Evolutionary conservation across 2,888 invertebrate species (phyloP).

Genomic region (Stenichneumon culpator): DNA sequence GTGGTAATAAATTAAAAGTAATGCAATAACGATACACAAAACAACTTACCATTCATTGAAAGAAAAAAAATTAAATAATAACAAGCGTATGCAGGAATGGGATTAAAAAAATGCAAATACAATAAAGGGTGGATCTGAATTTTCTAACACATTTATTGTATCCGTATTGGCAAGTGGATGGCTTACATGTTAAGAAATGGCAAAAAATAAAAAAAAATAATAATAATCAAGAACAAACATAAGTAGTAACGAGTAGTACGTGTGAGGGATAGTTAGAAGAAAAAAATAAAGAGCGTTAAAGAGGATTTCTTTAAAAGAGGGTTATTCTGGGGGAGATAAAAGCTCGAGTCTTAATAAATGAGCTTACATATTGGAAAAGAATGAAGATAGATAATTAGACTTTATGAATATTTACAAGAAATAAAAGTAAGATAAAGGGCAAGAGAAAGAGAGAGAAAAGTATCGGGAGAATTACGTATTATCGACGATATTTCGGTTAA

Average conservation of each 20-base stretch:
- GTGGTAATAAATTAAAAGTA: conserved; percentile 14
- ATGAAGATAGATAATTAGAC: conserved; percentile 63
- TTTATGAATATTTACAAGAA: conserved; percentile 73
- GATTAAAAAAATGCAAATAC: conserved; percentile 73
- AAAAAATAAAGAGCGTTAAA: conserved; percentile 76
- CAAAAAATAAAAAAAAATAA: conserved; percentile 72
- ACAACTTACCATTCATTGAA: conserved; percentile 59
- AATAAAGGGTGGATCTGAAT: conserved; percentile 68
- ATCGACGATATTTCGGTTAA: conserved; percentile 19
- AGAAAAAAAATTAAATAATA: conserved; percentile 31
- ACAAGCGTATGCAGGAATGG: conserved; percentile 18
- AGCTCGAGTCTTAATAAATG: conserved; percentile 34
- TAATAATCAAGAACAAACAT: conserved; percentile 70
- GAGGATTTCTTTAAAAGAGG: neutral
- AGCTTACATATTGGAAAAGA: conserved; percentile 37
- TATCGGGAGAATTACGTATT: neutral
- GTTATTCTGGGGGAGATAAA: conserved; percentile 76
- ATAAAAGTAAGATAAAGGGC: conserved; percentile 35
- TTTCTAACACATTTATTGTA: conserved; percentile 84
- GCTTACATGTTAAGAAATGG: conserved; percentile 82
- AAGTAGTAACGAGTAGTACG: conserved; percentile 77
- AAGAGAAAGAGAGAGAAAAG: neutral
- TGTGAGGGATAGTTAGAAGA: conserved; percentile 69
- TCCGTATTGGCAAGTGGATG: conserved; percentile 84
- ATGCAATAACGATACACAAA: conserved; percentile 26